Percentiles rank a stretch among this genome's conserved stretches.
Evolutionary conservation across 2,797 vertebrate genomes (phyloP).

Genomic region (Sarcoramphus papa): DNA sequence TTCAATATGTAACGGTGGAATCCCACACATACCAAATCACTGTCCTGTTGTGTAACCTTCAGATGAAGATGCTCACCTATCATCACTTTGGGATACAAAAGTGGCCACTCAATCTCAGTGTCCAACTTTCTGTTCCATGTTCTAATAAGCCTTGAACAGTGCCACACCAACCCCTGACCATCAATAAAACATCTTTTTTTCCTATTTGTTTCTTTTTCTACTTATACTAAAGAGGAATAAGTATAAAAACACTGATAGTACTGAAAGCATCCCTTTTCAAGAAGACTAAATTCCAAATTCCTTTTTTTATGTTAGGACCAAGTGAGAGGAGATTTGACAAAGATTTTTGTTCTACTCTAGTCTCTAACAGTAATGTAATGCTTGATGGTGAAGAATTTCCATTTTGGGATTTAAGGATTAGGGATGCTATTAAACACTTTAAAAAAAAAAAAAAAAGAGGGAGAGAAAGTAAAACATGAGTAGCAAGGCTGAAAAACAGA

Average conservation of each 20-base stretch:
- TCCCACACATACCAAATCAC: background rate
- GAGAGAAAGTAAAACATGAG: background rate
- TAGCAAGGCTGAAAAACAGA: background rate
- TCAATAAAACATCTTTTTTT: background rate
- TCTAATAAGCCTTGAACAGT: background rate
- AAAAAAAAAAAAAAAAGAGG: background rate
- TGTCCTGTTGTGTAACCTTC: background rate
- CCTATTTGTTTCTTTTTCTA: background rate
- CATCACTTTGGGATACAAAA: background rate
- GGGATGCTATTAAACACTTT: background rate
- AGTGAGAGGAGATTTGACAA: background rate
- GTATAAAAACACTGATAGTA: background rate
- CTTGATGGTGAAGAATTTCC: background rate
- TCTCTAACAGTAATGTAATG: background rate
- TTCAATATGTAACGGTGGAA: background rate
- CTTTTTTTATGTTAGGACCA: background rate
- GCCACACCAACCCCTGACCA: background rate
- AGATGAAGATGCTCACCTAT: background rate
- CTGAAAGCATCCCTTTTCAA: background rate
- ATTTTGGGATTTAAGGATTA: background rate
- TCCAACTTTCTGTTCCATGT: background rate
- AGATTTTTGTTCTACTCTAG: background rate
- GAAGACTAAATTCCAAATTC: background rate
- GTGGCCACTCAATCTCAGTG: rapidly evolving
- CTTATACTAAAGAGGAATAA: background rate